Conservation (phyloP, 2,113 vertebrate species). For the Procavia capensis region DNA sequence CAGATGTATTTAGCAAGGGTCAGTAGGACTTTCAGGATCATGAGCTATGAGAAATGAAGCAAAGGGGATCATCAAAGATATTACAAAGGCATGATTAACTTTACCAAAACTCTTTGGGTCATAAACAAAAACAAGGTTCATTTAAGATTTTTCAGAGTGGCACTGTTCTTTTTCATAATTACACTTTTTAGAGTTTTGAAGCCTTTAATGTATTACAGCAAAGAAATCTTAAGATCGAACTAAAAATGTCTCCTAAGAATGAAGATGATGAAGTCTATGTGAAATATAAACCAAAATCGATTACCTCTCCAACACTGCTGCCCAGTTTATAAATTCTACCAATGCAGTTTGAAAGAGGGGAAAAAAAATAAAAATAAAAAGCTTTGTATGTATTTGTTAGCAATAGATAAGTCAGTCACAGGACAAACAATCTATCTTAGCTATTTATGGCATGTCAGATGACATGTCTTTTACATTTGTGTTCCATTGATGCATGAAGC, state of each 20-base stretch:
- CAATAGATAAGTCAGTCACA: not conserved
- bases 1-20: not conserved
- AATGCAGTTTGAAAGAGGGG: not conserved
- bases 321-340: conserved; percentile 33
- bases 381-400: not conserved
- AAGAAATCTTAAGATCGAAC: conserved; percentile 38
- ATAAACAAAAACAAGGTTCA: not conserved
- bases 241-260: conserved; percentile 57
- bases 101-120: not conserved
- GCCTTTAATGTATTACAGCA: not conserved
- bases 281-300: conserved; percentile 62
- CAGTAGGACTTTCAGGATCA: not conserved
- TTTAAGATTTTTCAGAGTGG: not conserved
- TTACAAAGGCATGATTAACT: not conserved
- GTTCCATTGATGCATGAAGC: not conserved
- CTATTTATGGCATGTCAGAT: conserved; percentile 7
- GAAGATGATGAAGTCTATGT: conserved; percentile 58
- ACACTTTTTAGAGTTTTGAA: conserved; percentile 11
- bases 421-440: not conserved
- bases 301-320: conserved; percentile 34
- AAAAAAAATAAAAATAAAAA: conserved; percentile 14
- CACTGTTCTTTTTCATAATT: not conserved
- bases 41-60: not conserved
- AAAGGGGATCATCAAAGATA: not conserved
- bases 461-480: not conserved